A percentile compares a stretch with the other conserved stretches of the same genome.
Conservation (phyloP, 2,888 invertebrate species). For the Furcula furcula region DNA sequence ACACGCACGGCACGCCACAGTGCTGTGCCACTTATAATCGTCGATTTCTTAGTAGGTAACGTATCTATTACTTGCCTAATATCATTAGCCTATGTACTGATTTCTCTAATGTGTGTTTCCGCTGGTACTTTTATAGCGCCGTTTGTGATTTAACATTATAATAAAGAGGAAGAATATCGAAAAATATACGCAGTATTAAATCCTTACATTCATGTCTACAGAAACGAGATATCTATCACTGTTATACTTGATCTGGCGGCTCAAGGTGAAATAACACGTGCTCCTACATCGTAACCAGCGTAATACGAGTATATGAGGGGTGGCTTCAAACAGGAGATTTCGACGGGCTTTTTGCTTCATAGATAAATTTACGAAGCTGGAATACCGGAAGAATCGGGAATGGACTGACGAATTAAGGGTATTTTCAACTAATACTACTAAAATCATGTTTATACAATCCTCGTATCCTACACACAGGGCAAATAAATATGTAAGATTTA, state of each 20-base stretch:
- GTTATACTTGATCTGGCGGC: constrained; percentile 40
- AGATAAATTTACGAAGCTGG: constrained; percentile 28
- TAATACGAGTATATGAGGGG: constrained; percentile 35
- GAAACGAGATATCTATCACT: constrained; percentile 29
- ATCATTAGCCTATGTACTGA: too few relatives aligned
- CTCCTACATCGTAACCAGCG: constrained; percentile 28
- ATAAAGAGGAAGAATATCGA: too few relatives aligned
- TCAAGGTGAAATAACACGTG: constrained; percentile 43
- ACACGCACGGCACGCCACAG: too few relatives aligned
- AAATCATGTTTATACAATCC: constrained; percentile 17
- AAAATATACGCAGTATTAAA: too few relatives aligned
- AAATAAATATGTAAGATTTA: too few relatives aligned
- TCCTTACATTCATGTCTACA: constrained; percentile 8
- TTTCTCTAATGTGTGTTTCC: too few relatives aligned
- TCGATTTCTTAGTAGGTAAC: too few relatives aligned
- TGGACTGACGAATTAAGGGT: constrained; percentile 20
- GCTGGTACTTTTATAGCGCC: too few relatives aligned
- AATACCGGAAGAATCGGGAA: constrained; percentile 19
- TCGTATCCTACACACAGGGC: too few relatives aligned
- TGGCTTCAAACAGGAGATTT: constrained; percentile 31
- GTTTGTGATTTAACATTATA: too few relatives aligned
- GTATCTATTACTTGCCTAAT: too few relatives aligned
- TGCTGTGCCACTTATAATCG: too few relatives aligned
- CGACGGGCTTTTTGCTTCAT: constrained; percentile 29
- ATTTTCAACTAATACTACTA: constrained; percentile 18